Base-by-base conservation (phyloP, 2,888 invertebrate genomes). In the Troides aeacus region DNA sequence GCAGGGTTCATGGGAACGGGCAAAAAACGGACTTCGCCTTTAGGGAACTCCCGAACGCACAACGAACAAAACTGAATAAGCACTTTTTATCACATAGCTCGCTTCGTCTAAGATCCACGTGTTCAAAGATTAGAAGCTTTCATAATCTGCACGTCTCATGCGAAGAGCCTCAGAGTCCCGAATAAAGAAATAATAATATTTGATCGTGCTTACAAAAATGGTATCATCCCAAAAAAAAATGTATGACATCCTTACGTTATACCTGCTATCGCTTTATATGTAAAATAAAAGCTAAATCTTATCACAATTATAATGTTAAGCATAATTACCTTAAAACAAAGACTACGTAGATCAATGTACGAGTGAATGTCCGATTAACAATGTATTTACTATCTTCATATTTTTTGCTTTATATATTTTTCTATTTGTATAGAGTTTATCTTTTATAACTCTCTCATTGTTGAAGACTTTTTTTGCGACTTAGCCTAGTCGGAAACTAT, bases 1-100 rank as follows among this genome's bases (percentile, higher is more conserved):
- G 69, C 82, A 82, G 87, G 89, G 92, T 92, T 92, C 92, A 92
- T 92, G 92, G 92, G 92, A 92, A 92, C 87, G 77, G 73, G 86
- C 90, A 92, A 92, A 92, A 92, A 92, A 92, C 77, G 84, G 82
- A 84, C 87, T 81, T 81, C 80, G 84, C 87, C 86, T 86, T 83
- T 85, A 84, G 87, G 88, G 86, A 84, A 80, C 82, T 79, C 78
- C 82, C 78, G 75, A 82, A 79, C 74, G 69, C 70, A 75, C 78
- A 84, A 86, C 87, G 85, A 83, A 82, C 84, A 81, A 86, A 86
- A 87, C 82, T 90, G 89, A 92, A 91, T 91, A 90, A 88, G 87
- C 86, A 89, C 81, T 90, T 91, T 91, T 91, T 90, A 82, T 84
- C 79, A 76, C 81, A 77, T 78, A 77, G 77, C 80, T 83, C 78